Base-by-base conservation (phyloP, 2,888 invertebrate species). In the Deilephila elpenor region DNA sequence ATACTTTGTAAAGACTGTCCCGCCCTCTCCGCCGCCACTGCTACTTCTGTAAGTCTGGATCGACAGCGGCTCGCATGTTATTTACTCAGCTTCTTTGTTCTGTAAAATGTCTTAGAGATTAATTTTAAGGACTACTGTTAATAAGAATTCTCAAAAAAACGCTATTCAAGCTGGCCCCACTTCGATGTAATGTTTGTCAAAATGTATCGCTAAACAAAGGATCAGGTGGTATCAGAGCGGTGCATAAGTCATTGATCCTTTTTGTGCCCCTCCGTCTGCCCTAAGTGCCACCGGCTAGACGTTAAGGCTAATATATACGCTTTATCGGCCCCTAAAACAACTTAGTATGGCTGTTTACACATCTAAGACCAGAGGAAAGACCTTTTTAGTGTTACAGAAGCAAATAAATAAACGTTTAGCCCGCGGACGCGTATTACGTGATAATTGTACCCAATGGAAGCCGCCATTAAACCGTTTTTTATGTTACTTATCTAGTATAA, bases 151-250 rank as follows among this genome's bases (percentile, higher is more conserved):
- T 11, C 11, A 14, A 14, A 14, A 44, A 44, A 14, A 44, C n/a
- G 14, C 44, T 44, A 11, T 44, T 44, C 11, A 44, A 44, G 11
- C 44, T 14, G 3, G 11, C 44, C 53, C 19, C 56, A 56, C 56
- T n/a, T n/a, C 3, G 2, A 0, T 56, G 5, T n/a, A 17, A n/a
- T n/a, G 56, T 56, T 17, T n/a, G 19, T 34, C 20, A 80, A 84
- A 84, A 82, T 78, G 79, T 76, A 78, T 77, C 78, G 72, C 79
- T 79, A 82, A 85, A 82, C 83, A 82, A 79, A 82, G 86, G 83
- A 85, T 88, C 89, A 91, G 90, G 88, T 89, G 91, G 84, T 86
- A 83, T 86, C 87, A 87, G 86, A 87, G 87, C 83, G 75, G 82
- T 73, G 77, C 74, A 77, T 87, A 89, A 87, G 83, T 81, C 89